Evolutionary conservation across 2,797 vertebrate species (phyloP).

Genomic region (Rhabdophis nuchalis): DNA sequence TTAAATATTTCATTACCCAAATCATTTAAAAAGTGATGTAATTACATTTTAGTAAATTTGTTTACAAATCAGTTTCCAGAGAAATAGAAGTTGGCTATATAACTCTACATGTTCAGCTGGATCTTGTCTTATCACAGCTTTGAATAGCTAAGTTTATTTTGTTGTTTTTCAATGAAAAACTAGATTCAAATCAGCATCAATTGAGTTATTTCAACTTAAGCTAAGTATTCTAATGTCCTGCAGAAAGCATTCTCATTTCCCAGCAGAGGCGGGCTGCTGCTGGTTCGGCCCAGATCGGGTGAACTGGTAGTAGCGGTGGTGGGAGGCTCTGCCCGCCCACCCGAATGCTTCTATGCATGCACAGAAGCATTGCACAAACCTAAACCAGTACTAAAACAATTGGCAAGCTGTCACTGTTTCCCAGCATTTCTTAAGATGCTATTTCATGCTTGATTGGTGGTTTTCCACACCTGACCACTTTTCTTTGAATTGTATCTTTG

Average conservation of each 20-base stretch:
- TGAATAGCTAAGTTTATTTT: slow-evolving; percentile 51
- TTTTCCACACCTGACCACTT: not conserved
- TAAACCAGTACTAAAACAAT: no score
- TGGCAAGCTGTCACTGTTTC: not conserved
- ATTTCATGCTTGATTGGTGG: not conserved
- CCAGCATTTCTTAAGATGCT: not conserved
- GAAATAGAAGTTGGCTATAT: not conserved
- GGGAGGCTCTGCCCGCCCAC: no score
- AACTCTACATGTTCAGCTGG: slow-evolving; percentile 64
- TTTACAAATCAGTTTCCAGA: slow-evolving; percentile 59
- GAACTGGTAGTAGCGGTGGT: no score
- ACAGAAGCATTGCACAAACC: no score
- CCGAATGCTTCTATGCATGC: no score
- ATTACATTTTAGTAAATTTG: slow-evolving; percentile 58
- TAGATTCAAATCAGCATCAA: slow-evolving; percentile 18
- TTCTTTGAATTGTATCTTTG: not conserved
- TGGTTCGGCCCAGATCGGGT: no score
- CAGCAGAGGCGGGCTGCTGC: not conserved
- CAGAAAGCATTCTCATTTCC: not conserved
- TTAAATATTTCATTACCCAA: slow-evolving; percentile 26
- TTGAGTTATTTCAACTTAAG: not conserved
- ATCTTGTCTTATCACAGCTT: slow-evolving; percentile 68
- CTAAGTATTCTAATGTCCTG: not conserved
- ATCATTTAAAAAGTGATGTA: slow-evolving; percentile 13
- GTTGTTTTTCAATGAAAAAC: slow-evolving; percentile 53